Evolutionary conservation across 2,113 vertebrate species (phyloP).

Genomic region (Tupaia chinensis): DNA sequence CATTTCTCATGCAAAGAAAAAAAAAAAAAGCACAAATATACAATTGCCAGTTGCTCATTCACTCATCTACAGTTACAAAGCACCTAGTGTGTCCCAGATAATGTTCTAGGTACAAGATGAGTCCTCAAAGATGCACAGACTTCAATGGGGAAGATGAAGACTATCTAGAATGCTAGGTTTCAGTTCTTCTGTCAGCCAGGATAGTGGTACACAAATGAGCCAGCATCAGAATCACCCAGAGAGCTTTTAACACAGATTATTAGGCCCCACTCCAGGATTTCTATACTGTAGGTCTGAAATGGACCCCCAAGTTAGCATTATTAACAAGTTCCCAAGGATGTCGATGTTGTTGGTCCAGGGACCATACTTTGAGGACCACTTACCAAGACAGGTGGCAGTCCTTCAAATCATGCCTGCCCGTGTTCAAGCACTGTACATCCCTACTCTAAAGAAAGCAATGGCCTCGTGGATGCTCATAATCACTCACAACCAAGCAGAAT

Average conservation of each 20-base stretch:
- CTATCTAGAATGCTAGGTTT: not conserved
- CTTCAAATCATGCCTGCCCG: constrained; percentile 1
- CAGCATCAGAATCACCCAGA: constrained; percentile 11
- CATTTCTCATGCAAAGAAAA: constrained; percentile 6
- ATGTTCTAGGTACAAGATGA: constrained; percentile 15
- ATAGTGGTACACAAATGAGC: not conserved
- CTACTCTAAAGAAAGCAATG: constrained; percentile 57
- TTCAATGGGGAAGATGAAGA: not conserved
- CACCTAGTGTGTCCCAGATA: not conserved
- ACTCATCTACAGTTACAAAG: not conserved
- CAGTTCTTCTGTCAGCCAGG: constrained; percentile 31
- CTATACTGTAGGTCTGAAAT: not conserved
- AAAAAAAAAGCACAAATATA: constrained; percentile 36
- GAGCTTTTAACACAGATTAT: not conserved
- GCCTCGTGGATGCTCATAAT: not conserved
- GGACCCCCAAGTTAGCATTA: not conserved
- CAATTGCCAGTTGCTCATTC: constrained; percentile 21
- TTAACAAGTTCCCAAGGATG: constrained; percentile 26
- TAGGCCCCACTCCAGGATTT: not conserved
- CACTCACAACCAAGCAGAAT: constrained; percentile 51
- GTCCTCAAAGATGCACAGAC: not conserved
- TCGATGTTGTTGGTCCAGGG: not conserved
- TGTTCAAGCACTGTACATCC: constrained; percentile 35
- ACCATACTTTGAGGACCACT: constrained; percentile 44
- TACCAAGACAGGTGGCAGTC: constrained; percentile 38